A percentile compares a stretch with the other conserved stretches of the same genome.
These are phyloP conservation scores for Probosciger aterrimus DNA, from an alignment of 2,113 vertebrate genomes.

Conservation along the genomic window DNA sequence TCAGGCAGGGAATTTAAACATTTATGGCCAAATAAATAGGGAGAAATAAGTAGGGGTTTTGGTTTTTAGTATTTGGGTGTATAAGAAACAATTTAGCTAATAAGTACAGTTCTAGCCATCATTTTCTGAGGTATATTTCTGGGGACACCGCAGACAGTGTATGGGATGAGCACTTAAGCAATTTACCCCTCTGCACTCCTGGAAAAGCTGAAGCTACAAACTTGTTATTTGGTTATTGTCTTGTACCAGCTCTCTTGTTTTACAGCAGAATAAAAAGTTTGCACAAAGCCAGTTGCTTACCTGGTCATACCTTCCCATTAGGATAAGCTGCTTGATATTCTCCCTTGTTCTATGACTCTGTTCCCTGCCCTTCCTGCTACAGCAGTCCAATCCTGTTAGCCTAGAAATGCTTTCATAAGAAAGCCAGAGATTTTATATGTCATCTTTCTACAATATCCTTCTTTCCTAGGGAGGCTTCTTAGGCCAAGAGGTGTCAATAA, in stretches of 20 bases:
- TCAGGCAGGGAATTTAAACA: background rate
- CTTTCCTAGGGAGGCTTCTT: background rate
- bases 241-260: background rate
- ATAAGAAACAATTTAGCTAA: background rate
- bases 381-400: background rate
- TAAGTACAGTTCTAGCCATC: background rate
- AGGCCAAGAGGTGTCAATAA: background rate
- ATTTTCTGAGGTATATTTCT: background rate
- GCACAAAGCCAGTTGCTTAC: background rate
- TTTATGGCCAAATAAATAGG: background rate
- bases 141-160: accelerated
- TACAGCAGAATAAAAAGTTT: background rate
- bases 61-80: background rate
- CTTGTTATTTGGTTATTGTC: background rate
- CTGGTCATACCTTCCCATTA: background rate
- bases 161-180: background rate
- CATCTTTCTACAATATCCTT: background rate
- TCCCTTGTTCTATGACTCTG: background rate
- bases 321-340: background rate
- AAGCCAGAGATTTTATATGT: background rate
- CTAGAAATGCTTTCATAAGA: background rate
- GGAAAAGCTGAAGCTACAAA: background rate
- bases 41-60: accelerated
- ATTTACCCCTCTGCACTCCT: background rate
- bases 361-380: background rate